Evolutionary conservation across 2,113 vertebrate genomes (phyloP).

Genomic region (Halcyon senegalensis): DNA sequence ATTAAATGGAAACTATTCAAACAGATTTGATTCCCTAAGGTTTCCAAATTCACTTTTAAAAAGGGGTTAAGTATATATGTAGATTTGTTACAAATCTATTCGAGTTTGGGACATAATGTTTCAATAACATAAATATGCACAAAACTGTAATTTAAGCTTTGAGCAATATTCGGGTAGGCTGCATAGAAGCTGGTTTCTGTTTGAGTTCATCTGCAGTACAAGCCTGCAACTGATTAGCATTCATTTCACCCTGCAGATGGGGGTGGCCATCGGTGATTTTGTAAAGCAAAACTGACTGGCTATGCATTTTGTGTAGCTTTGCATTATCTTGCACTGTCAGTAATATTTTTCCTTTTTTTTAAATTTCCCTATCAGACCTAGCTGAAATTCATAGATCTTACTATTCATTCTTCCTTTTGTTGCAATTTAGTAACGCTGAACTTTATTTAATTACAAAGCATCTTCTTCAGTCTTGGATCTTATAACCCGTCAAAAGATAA

Average conservation of each 20-base stretch:
- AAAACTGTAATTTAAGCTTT: slow-evolving; percentile 29
- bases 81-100: not conserved
- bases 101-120: not conserved
- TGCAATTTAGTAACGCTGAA: not conserved
- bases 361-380: not conserved
- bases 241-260: slow-evolving; percentile 4
- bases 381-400: not conserved
- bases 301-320: not conserved
- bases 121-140: slow-evolving; percentile 8
- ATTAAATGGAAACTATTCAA: not conserved
- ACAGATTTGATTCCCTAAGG: not conserved
- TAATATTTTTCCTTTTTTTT: too few relatives aligned
- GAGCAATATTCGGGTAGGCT: not conserved
- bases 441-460: not conserved
- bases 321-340: not conserved
- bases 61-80: not conserved
- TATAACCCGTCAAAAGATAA: not conserved
- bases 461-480: not conserved
- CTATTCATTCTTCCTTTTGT: not conserved
- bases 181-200: slow-evolving; percentile 8
- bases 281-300: not conserved
- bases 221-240: slow-evolving; percentile 53
- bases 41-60: not conserved
- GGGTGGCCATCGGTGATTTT: not conserved
- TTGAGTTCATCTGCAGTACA: slow-evolving; percentile 50